These are phyloP conservation scores for Penaeus indicus DNA, from an alignment of 1,140 invertebrate genomes.

Conservation along the genomic window DNA sequence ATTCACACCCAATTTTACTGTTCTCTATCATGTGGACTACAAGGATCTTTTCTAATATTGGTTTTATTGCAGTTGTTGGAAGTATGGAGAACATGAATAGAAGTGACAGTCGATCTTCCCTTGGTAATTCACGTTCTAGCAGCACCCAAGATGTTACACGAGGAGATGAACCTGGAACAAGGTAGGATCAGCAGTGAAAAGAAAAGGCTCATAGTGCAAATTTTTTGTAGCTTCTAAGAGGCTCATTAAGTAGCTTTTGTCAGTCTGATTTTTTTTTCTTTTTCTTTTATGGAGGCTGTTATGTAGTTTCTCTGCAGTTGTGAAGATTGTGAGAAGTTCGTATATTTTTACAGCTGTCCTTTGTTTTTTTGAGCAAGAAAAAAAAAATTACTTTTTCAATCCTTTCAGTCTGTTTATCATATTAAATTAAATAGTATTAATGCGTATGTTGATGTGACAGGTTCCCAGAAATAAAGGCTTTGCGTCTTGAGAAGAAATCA, in stretches of 20 bases:
- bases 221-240: neutral
- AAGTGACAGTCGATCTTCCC: constrained; percentile 10
- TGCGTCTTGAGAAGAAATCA: constrained; percentile 58
- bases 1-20: too few relatives aligned
- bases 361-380: too few relatives aligned
- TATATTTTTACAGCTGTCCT: too few relatives aligned
- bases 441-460: constrained; percentile 18
- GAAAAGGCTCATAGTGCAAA: too few relatives aligned
- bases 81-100: constrained; percentile 36
- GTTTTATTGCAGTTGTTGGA: constrained; percentile 52
- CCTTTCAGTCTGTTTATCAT: too few relatives aligned
- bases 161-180: constrained; percentile 2
- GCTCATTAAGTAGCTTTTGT: neutral
- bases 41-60: neutral
- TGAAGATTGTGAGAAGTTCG: too few relatives aligned
- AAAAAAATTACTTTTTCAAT: too few relatives aligned
- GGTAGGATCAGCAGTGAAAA: neutral
- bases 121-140: constrained; percentile 6
- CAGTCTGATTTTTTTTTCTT: too few relatives aligned
- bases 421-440: neutral
- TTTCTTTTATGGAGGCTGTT: too few relatives aligned
- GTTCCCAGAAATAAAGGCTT: constrained; percentile 64
- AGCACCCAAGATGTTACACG: constrained; percentile 13
- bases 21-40: neutral
- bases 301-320: too few relatives aligned